Evolutionary conservation across 1,140 invertebrate species (phyloP), one percentile per base, ranked within the genome.

Genomic region (Drosophila ercepeae): DNA sequence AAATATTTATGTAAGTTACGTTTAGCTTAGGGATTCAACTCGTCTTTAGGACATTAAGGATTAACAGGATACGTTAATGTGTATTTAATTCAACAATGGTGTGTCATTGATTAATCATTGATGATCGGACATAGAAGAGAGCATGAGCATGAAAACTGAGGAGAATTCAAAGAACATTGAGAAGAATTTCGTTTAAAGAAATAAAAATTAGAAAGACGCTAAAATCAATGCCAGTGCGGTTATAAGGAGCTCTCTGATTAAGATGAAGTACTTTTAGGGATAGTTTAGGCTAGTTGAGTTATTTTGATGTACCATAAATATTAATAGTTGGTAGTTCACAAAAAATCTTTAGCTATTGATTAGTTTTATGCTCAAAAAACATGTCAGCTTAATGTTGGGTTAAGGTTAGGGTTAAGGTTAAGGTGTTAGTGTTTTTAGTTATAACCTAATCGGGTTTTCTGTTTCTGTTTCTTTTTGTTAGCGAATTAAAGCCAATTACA

Each of bases 401-500:
- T 29, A 21, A 21, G 21, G 9, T 11, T 11, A 9, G 29, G 18
- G n/a, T n/a, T n/a, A n/a, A n/a, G n/a, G n/a, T n/a, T n/a, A n/a
- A n/a, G 34, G 55, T 36, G 53, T 78, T 76, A 73, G 78, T 81
- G 55, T 74, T 59, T 59, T 75, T 83, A 68, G 72, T 73, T 32
- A 32, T 8, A 14, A 29, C 11, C 14, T 59, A 42, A 61, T 39
- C 44, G 21, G 27, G 27, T 25, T n/a, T 65, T 49, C 18, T 36
- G 19, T 45, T 68, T 34, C 45, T 36, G 32, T 11, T 6, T 46
- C 41, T 60, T 49, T 39, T 21, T 21, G 57, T 63, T 83, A 86
- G 59, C 75, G 25, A 58, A 70, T 84, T 34, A 44, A 86, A 79
- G 65, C 81, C 79, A 83, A 86, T 84, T 75, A 75, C 41, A 61